Conservation (phyloP, 1,140 invertebrate species). For the Calycopis cecrops region DNA sequence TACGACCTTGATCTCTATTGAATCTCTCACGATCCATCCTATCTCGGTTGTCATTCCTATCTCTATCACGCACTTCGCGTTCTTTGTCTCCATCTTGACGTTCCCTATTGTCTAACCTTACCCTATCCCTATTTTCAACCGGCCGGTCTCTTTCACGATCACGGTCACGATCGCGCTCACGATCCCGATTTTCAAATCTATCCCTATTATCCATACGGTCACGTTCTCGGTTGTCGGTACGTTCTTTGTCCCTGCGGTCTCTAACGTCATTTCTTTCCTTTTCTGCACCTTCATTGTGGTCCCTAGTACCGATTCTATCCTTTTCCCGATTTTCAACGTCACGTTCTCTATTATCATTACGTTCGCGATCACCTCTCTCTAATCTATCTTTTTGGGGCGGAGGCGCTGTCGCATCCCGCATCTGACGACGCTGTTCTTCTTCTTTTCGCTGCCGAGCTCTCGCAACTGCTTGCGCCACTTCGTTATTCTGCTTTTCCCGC, state of each 20-base stretch:
- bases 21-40: constrained; percentile 67
- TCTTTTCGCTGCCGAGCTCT: constrained; percentile 86
- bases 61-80: constrained; percentile 51
- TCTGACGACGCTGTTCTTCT: constrained; percentile 85
- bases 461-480: constrained; percentile 82
- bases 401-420: constrained; percentile 38
- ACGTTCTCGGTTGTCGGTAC: constrained; percentile 57
- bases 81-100: constrained; percentile 53
- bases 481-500: constrained; percentile 80
- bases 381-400: constrained; percentile 38
- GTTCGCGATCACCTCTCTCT: constrained; percentile 37
- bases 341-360: constrained; percentile 58
- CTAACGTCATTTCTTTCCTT: constrained; percentile 45
- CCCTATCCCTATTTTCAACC: constrained; percentile 47
- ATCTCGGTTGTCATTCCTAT: constrained; percentile 60
- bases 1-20: constrained; percentile 63
- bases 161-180: constrained; percentile 36
- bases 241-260: constrained; percentile 50
- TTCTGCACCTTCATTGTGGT: constrained; percentile 43
- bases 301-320: constrained; percentile 45
- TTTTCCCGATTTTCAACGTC: constrained; percentile 51
- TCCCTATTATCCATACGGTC: constrained; percentile 51
- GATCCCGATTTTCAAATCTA: constrained; percentile 43
- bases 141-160: constrained; percentile 46
- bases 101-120: constrained; percentile 36